Percentiles rank a stretch among this genome's conserved stretches.
Conservation (phyloP, 2,113 vertebrate genomes). For the Eurypyga helias region DNA sequence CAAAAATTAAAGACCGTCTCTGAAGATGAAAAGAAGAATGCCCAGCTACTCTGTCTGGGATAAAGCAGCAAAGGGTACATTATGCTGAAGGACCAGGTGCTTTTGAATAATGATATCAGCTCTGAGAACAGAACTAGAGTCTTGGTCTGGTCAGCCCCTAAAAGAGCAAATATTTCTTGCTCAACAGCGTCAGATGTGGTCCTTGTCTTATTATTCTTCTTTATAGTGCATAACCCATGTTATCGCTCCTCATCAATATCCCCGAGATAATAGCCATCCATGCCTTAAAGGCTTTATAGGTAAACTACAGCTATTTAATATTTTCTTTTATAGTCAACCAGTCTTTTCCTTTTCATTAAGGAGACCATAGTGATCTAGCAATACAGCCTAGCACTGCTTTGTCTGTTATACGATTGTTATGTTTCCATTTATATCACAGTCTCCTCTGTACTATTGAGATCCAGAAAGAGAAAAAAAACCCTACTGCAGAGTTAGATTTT, state of each 20-base stretch:
- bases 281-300: constrained; percentile 26
- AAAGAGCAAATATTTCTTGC: constrained; percentile 4
- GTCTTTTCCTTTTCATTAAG: constrained; percentile 46
- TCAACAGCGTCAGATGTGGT: background rate
- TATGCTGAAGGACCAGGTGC: background rate
- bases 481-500: constrained; percentile 32
- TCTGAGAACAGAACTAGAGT: background rate
- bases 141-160: background rate
- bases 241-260: background rate
- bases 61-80: background rate
- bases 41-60: background rate
- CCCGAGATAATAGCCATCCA: background rate
- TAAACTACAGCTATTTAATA: constrained; percentile 60
- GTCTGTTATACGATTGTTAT: constrained; percentile 57
- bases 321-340: constrained; percentile 25
- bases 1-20: background rate
- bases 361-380: background rate
- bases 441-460: constrained; percentile 56
- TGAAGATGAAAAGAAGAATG: background rate
- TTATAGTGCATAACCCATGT: background rate
- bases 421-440: constrained; percentile 61
- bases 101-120: background rate
- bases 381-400: constrained; percentile 55
- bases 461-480: constrained; percentile 8
- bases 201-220: background rate